Conservation (phyloP, 2,797 vertebrate genomes). For the Tadarida brasiliensis region DNA sequence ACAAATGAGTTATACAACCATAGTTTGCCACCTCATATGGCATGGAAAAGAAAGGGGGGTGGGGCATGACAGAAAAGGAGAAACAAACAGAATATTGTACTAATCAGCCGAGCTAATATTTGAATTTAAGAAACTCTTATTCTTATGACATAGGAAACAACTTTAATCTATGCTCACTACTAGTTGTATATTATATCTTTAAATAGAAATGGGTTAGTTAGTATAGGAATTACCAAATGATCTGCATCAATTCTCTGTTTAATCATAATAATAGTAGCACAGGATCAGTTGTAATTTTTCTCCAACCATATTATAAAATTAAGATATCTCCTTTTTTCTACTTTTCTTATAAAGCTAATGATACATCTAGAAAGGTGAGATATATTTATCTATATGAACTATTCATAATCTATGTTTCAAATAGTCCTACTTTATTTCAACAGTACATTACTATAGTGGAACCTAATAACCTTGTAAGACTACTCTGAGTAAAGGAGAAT, state of each 20-base stretch:
- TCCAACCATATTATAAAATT: background rate
- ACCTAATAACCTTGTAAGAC: background rate
- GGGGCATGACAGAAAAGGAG: background rate
- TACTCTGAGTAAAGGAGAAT: background rate
- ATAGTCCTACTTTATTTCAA: background rate
- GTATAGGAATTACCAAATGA: background rate
- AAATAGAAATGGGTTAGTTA: background rate
- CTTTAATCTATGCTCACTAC: background rate
- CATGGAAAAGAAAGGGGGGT: background rate
- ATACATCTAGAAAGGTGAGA: background rate
- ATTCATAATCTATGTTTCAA: background rate
- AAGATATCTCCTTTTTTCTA: background rate
- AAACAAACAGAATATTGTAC: background rate
- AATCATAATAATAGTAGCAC: background rate
- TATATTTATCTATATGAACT: background rate
- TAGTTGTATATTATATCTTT: background rate
- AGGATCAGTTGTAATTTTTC: background rate
- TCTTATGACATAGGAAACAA: background rate
- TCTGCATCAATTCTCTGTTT: background rate
- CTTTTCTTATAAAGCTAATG: background rate
- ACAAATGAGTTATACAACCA: background rate
- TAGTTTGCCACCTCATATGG: background rate
- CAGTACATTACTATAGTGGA: background rate
- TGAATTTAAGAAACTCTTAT: background rate
- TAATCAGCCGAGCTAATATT: background rate